phyloP scores from a whole-genome alignment of 2,113 vertebrate genomes.

The Pollimyrus isidori region DNA sequence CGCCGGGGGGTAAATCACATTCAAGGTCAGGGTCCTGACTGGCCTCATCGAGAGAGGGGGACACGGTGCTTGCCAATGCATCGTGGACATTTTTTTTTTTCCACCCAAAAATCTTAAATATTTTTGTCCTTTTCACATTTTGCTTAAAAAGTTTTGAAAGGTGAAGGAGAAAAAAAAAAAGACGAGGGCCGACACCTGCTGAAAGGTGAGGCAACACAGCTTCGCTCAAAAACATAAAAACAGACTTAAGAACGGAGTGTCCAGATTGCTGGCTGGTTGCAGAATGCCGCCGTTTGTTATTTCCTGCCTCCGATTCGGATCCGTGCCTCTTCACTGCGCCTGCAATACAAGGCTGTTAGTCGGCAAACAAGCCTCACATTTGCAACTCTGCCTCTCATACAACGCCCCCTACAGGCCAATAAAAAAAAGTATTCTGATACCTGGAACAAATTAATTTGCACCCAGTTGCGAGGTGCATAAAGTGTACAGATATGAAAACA shows the following conservation, averaged over 20 bases:
- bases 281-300: neutral
- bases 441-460: neutral
- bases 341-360: conserved; percentile 24
- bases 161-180: neutral
- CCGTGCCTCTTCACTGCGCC: conserved; percentile 35
- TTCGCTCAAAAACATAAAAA: conserved; percentile 20
- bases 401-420: neutral
- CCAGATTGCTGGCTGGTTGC: conserved; percentile 19
- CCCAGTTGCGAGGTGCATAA: neutral
- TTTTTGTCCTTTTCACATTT: conserved; percentile 36
- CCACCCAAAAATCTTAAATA: conserved; percentile 24
- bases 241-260: conserved; percentile 3
- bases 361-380: neutral
- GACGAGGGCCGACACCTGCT: neutral
- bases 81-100: neutral
- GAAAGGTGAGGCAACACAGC: neutral
- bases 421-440: neutral
- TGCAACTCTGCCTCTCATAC: neutral
- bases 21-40: neutral
- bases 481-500: neutral
- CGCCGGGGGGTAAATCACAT: neutral
- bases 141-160: conserved; percentile 31
- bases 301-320: neutral
- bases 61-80: neutral
- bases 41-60: neutral